Evolutionary conservation across 2,797 vertebrate species (phyloP), one percentile per base, ranked within the genome.

Genomic region (Glossophaga mutica): DNA sequence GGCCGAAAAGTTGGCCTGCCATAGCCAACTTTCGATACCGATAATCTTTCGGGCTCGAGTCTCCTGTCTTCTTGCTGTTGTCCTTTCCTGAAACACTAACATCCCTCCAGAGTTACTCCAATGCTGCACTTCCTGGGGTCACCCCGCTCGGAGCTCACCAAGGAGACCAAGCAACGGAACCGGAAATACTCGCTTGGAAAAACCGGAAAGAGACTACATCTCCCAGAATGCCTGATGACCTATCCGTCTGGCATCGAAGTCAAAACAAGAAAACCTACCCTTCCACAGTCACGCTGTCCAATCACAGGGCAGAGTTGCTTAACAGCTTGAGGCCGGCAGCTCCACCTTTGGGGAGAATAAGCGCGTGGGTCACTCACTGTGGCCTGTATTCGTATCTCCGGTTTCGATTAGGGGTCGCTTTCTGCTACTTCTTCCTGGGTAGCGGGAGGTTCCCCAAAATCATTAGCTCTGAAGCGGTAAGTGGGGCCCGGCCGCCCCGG

Each of bases 161-260:
- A 1, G 73, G 90, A 96, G 88, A 97, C 96, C 55, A 11, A 46
- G 7, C 19, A 57, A 55, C 73, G 96, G 96, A 97, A 96, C 48
- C 94, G 97, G 97, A 97, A 97, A 46, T 16, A 19, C 3, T 6
- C 19, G 5, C 57, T 22, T 3, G 16, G 52, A 19, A 65, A 68
- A 9, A 46, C 21, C 12, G 9, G 3, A 9, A 2, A 42, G 12
- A 68, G 85, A 87, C 92, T 42, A 39, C 26, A 37, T 5, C 81
- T 94, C 87, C 82, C 87, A 15, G 67, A n/a, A 85, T n/a, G 87
- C 92, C 15, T 0, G 1, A 57, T 1, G 42, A 24, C 10, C 1
- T 3, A 0, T 0, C 7, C 0, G 22, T 0, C 34, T 14, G 65
- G 87, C 3, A 4, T 29, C 52, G 22, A 37, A 12, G 90, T 37